Base-by-base conservation (phyloP, 1,140 invertebrate genomes). In the Aporrectodea caliginosa region DNA sequence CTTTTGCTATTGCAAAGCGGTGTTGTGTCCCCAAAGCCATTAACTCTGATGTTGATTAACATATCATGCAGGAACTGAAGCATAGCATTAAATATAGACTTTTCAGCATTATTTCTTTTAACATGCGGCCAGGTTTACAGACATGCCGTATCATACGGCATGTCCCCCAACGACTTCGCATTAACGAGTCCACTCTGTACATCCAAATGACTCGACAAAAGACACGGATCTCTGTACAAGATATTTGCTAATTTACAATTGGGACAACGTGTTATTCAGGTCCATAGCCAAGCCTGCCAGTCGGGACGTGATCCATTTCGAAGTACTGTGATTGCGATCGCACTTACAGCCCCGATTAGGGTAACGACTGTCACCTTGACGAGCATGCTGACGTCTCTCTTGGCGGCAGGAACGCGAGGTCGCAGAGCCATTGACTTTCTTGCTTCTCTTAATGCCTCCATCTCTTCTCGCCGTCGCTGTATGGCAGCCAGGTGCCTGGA, bases 231-330 rank as follows among this genome's bases (percentile, higher is more conserved):
- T n/a, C n/a, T n/a, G n/a, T n/a, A n/a, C n/a, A n/a, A n/a, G n/a
- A n/a, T n/a, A n/a, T n/a, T n/a, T n/a, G n/a, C n/a, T n/a, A 58
- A 58, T 58, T 58, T 58, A 58, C 43, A 58, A 58, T 58, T 58
- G 6, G 22, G 6, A 58, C 43, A 58, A 58, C 22, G 22, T 58
- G 43, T n/a, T 58, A 6, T 22, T 58, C 43, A 58, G 43, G 43
- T 58, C 43, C 43, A 58, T 6, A 58, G 43, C 43, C 43, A 58
- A 6, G 43, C 43, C 43, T 58, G 43, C 43, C 43, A 58, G 43
- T 58, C 43, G 22, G 43, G 43, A 12, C 43, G 6, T 6, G 43
- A 6, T 6, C 43, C 43, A 22, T 58, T 58, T 22, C 43, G 6
- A 12, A 58, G 43, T 22, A 58, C 43, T 22, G 43, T 12, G 22